Base-by-base conservation (phyloP, 2,797 vertebrate genomes). In the Sciurus carolinensis region DNA sequence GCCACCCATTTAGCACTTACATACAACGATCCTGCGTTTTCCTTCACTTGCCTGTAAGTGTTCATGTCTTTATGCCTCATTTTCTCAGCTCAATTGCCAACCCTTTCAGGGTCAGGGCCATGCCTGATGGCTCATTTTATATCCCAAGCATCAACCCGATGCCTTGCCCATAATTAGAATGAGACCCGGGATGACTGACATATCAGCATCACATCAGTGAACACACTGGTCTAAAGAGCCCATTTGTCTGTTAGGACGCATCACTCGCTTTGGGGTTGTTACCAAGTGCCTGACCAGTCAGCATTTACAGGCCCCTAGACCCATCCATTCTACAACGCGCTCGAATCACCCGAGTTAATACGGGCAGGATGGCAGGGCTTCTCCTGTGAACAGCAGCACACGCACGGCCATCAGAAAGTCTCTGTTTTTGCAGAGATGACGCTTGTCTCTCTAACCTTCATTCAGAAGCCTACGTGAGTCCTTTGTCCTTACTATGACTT, bases 201-300 rank as follows among this genome's bases (percentile, higher is more conserved):
- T 79, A 33, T 94, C 39, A 57, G 62, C 20, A 67, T 36, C 77
- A 20, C 17, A 62, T 36, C 95, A 67, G 36, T 33, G 24, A 77
- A 79, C 42, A 3, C 18, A 30, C 87, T 67, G 8, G 69, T 75
- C 67, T 54, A 67, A 90, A 87, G n/a, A 94, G 47, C 42, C 83
- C 92, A 79, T 95, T 83, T 92, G 39, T 93, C 79, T 89, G 36
- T 79, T 62, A 83, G 26, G 94, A 79, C 72, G 39, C 30, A 64
- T 81, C 0, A 0, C 62, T 81, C 1, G 0, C 73, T 44, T 75
- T 36, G 66, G 4, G 83, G 52, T 90, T 50, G 52, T 64, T 72
- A 80, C n/a, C 1, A 0, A 64, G 28, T n/a, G 39, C 28, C 87
- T 76, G 73, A 72, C 52, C 30, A 66, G 54, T 94, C 50, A 81